Evolutionary conservation across 1,140 invertebrate species (phyloP), one percentile per base, ranked within the genome.

Genomic region (Bombus confusus): DNA sequence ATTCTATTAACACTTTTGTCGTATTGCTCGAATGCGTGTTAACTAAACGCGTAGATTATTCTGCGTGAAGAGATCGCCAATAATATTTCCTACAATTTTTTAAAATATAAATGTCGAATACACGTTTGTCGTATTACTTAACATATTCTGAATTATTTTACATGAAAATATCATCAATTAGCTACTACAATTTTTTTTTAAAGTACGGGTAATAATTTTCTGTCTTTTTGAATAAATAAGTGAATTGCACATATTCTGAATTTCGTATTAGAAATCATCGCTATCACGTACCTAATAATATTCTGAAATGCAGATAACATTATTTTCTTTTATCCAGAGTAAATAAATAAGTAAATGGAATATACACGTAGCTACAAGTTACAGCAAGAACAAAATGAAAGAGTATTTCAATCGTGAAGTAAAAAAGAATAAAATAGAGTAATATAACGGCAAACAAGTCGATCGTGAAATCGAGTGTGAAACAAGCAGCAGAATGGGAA

Each of bases 391-490:
- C n/a, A 6, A 18, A 52, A 34, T 66, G 15, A 34, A 66, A 22
- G 31, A 34, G 31, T 18, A 18, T 31, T 66, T 66, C n/a, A n/a
- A 66, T 66, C 64, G 31, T 34, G 8, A 66, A 66, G 31, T 66
- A 66, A 18, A 66, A 66, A 34, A n/a, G 6, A 66, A 66, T 66
- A 34, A 66, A 66, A 66, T 34, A 66, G 15, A 15, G 64, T 66
- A 66, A 71, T 72, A 79, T 57, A 80, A 77, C 71, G 62, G 75
- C 83, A 77, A 90, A 88, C 87, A 85, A 90, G 84, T 86, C 80
- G 86, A 90, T 91, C 84, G 86, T 72, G 87, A 86, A 77, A 81
- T 88, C 85, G 80, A 92, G 91, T 91, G 90, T 91, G 90, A 91
- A 92, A 92, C 90, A 92, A 91, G 81, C 86, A 86, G 59, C 31